A percentile compares a stretch with the other conserved stretches of the same genome.
These are phyloP conservation scores for Scylla paramamosain DNA, from an alignment of 1,140 invertebrate species.

Conservation along the genomic window DNA sequence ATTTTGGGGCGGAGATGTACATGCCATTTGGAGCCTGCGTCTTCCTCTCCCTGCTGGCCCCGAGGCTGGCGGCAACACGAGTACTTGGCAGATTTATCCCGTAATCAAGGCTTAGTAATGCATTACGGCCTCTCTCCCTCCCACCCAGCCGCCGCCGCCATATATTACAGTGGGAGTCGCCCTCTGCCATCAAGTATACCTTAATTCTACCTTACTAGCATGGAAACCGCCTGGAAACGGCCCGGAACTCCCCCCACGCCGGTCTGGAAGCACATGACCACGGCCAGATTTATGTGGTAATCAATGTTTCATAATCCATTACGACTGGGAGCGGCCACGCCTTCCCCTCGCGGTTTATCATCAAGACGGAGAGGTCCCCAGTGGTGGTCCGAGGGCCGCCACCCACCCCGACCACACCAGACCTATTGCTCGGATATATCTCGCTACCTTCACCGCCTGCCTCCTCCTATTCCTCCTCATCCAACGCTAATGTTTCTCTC, in stretches of 20 bases:
- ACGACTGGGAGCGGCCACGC: conserved; percentile 54
- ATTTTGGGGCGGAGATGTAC: not conserved
- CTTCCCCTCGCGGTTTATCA: conserved; percentile 62
- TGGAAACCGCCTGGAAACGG: conserved; percentile 56
- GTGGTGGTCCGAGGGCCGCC: conserved; percentile 39
- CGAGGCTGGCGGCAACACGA: conserved; percentile 13
- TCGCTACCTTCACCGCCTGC: conserved; percentile 42
- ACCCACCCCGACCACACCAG: conserved; percentile 30
- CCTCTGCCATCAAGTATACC: conserved; percentile 54
- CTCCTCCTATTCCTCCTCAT: conserved; percentile 25
- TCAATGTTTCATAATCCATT: conserved; percentile 74
- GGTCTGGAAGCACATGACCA: conserved; percentile 54
- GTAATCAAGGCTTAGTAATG: conserved; percentile 60
- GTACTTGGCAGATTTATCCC: conserved; percentile 55
- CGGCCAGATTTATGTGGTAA: conserved; percentile 70
- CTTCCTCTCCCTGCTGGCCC: not conserved
- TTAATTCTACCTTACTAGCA: conserved; percentile 56
- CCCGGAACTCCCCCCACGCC: conserved; percentile 49
- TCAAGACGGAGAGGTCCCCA: conserved; percentile 62
- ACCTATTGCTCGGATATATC: conserved; percentile 56
- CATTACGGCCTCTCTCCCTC: conserved; percentile 48
- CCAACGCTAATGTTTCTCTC: not conserved
- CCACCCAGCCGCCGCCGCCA: not conserved
- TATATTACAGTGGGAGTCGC: conserved; percentile 51
- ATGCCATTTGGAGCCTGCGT: conserved; percentile 10